A percentile compares a stretch with the other conserved stretches of the same genome.
Evolutionary conservation across 2,797 vertebrate species (phyloP).

Genomic region (Pelochelys cantorii): DNA sequence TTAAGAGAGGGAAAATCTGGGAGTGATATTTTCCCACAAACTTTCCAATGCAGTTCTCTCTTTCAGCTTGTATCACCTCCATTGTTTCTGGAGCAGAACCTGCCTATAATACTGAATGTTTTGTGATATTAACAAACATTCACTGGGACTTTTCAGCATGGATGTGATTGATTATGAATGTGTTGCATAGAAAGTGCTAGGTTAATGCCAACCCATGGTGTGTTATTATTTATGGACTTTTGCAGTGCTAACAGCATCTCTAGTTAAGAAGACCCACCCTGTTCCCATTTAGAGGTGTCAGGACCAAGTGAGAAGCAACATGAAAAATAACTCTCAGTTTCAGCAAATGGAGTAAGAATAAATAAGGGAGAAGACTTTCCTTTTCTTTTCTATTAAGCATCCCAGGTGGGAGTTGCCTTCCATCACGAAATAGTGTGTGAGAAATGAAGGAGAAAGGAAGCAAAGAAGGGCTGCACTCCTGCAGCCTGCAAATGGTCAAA

Average conservation of each 20-base stretch:
- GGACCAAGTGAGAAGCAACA: background rate
- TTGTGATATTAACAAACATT: background rate
- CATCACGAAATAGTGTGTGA: background rate
- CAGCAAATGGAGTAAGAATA: background rate
- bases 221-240: background rate
- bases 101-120: background rate
- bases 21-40: background rate
- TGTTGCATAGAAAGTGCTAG: background rate
- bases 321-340: background rate
- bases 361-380: background rate
- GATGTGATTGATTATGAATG: background rate
- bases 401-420: background rate
- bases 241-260: background rate
- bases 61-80: background rate
- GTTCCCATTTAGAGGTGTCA: background rate
- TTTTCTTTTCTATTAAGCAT: background rate
- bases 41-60: background rate
- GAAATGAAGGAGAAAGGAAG: slow-evolving; percentile 1
- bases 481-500: background rate
- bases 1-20: background rate
- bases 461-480: background rate
- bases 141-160: background rate
- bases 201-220: background rate
- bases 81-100: slow-evolving; percentile 5
- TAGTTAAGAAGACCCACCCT: background rate